Evolutionary conservation across 2,113 vertebrate genomes (phyloP).

Genomic region (Motacilla alba): DNA sequence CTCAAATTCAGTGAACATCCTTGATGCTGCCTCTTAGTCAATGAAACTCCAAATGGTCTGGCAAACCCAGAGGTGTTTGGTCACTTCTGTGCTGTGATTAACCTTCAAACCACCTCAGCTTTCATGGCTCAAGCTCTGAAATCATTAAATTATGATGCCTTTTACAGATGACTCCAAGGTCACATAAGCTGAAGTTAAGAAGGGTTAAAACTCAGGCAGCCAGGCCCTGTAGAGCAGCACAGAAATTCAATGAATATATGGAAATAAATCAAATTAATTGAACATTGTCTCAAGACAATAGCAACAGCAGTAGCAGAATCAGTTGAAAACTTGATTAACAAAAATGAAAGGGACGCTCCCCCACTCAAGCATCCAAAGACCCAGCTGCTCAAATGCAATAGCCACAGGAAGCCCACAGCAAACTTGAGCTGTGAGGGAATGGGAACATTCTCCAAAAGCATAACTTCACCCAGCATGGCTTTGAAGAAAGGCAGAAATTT

Average conservation of each 20-base stretch:
- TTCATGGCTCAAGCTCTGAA: not conserved
- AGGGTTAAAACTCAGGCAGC: constrained; percentile 5
- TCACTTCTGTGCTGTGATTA: not conserved
- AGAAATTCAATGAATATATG: not conserved
- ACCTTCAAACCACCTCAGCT: not conserved
- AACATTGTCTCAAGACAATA: not conserved
- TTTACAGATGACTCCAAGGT: constrained; percentile 3
- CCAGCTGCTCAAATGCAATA: not conserved
- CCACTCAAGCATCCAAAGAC: not conserved
- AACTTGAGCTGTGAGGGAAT: not conserved
- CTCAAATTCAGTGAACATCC: not conserved
- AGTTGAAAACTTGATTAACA: not conserved
- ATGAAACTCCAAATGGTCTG: not conserved
- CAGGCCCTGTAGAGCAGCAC: not conserved
- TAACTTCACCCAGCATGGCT: not conserved
- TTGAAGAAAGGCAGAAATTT: not conserved
- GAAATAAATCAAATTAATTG: not conserved
- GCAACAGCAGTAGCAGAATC: not conserved
- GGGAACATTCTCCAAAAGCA: not conserved
- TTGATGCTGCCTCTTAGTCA: not conserved
- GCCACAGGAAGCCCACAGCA: not conserved
- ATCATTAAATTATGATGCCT: not conserved
- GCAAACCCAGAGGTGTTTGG: not conserved
- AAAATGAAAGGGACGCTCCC: not conserved
- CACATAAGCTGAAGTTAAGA: not conserved